A percentile compares a stretch with the other conserved stretches of the same genome.
phyloP scores from a whole-genome alignment of 2,888 invertebrate species.

The Neoitamus cyanurus region DNA sequence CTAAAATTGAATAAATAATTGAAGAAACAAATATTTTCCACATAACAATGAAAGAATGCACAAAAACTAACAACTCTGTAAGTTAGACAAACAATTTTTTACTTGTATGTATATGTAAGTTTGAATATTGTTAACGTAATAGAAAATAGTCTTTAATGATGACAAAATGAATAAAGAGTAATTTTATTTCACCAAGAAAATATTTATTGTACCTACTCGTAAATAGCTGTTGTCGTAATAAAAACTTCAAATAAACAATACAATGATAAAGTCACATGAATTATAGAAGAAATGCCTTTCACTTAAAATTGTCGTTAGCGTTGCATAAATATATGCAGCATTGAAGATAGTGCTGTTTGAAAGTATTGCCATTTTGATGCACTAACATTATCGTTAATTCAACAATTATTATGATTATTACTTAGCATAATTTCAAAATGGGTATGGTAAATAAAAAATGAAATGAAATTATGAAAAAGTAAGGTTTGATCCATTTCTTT shows the following conservation, averaged over 20 bases:
- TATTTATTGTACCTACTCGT: slow-evolving; percentile 37
- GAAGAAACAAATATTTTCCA: background rate
- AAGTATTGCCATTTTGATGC: background rate
- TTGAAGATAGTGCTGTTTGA: background rate
- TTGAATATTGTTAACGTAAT: slow-evolving; percentile 32
- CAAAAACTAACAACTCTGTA: slow-evolving; percentile 19
- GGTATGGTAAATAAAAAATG: background rate
- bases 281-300: background rate
- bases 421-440: background rate
- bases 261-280: slow-evolving; percentile 29
- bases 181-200: slow-evolving; percentile 37
- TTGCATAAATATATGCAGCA: background rate
- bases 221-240: slow-evolving; percentile 34
- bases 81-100: slow-evolving; percentile 34
- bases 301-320: background rate
- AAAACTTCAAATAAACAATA: slow-evolving; percentile 24
- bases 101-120: slow-evolving; percentile 38
- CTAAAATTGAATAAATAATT: background rate
- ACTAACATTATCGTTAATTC: background rate
- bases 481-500: too few species aligned
- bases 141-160: slow-evolving; percentile 25
- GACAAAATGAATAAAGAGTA: background rate
- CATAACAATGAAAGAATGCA: slow-evolving; percentile 14
- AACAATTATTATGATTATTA: too few species aligned
- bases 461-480: too few species aligned